A percentile compares a stretch with the other conserved stretches of the same genome.
phyloP scores from a whole-genome alignment of 2,113 vertebrate genomes.

The Ceyx margarethae region DNA sequence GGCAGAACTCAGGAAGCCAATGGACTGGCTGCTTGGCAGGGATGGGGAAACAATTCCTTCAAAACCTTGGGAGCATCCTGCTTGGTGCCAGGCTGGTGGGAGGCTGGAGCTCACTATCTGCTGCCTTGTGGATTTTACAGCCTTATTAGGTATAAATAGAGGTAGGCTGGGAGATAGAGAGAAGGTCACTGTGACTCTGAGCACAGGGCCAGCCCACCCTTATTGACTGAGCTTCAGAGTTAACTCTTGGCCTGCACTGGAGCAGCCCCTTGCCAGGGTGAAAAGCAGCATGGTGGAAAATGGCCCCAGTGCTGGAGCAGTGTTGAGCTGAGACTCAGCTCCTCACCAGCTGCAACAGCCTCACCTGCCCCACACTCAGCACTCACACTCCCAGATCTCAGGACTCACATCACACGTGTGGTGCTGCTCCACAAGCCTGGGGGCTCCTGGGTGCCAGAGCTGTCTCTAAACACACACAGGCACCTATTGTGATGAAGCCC shows the following conservation, averaged over 20 bases:
- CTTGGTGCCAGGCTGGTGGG: neutral
- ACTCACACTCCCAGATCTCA: neutral
- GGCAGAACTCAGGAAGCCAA: neutral
- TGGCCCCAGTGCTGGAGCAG: neutral
- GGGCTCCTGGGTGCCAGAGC: neutral
- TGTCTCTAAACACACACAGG: neutral
- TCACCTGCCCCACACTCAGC: neutral
- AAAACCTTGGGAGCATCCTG: slow-evolving; percentile 1
- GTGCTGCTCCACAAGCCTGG: neutral
- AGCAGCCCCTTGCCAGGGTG: neutral
- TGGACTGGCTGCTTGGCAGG: neutral
- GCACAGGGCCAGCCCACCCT: neutral
- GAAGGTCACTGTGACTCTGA: slow-evolving; percentile 49
- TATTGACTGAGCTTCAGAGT: neutral
- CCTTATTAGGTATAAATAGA: slow-evolving; percentile 64
- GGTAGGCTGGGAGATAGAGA: slow-evolving; percentile 45
- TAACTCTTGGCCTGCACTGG: neutral
- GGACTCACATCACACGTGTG: neutral
- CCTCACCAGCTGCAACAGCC: neutral
- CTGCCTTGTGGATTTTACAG: slow-evolving; percentile 18
- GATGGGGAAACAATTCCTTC: neutral
- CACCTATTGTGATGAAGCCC: neutral
- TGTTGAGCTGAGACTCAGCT: neutral
- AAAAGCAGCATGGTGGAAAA: neutral
- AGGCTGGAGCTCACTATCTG: slow-evolving; percentile 38